Evolutionary conservation across 2,888 invertebrate species (phyloP).

Genomic region (Drosophila aldrichi): DNA sequence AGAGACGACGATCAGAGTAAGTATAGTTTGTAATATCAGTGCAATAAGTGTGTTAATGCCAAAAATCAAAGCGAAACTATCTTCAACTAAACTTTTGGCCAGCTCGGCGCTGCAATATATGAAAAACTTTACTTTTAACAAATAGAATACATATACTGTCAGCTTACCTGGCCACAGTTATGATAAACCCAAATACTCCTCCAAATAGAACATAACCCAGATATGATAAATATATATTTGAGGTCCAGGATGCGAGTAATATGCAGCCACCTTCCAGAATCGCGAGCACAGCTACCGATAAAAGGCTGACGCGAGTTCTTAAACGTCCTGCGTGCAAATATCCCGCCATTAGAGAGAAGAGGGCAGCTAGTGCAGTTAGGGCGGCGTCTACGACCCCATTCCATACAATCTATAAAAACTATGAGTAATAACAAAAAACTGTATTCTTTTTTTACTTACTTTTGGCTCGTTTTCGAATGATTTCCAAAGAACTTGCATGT

Average conservation of each 20-base stretch:
- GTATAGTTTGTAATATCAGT: constrained; percentile 90
- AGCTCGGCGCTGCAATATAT: constrained; percentile 90
- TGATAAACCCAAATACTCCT: constrained; percentile 90
- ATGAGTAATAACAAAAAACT: background rate
- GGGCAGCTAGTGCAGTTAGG: constrained; percentile 89
- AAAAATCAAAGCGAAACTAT: constrained; percentile 95
- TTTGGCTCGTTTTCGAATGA: constrained; percentile 85
- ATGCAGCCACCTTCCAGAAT: constrained; percentile 87
- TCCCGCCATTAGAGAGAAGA: constrained; percentile 87
- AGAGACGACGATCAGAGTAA: constrained; percentile 87
- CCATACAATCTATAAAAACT: constrained; percentile 76
- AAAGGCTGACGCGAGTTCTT: constrained; percentile 84
- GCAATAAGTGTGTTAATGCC: constrained; percentile 95
- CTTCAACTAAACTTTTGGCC: constrained; percentile 91
- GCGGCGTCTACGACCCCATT: constrained; percentile 94
- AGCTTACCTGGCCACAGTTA: constrained; percentile 82
- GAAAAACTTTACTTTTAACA: background rate
- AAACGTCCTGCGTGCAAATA: constrained; percentile 82
- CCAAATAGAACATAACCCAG: constrained; percentile 91
- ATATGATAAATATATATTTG: constrained; percentile 90
- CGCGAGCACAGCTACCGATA: constrained; percentile 86
- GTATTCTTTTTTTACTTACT: constrained; percentile 40
- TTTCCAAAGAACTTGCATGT: constrained; percentile 91
- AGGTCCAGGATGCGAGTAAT: constrained; percentile 87
- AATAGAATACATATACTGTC: accelerated